A percentile compares a stretch with the other conserved stretches of the same genome.
phyloP scores from a whole-genome alignment of 2,113 vertebrate species.

The Colaptes auratus region DNA sequence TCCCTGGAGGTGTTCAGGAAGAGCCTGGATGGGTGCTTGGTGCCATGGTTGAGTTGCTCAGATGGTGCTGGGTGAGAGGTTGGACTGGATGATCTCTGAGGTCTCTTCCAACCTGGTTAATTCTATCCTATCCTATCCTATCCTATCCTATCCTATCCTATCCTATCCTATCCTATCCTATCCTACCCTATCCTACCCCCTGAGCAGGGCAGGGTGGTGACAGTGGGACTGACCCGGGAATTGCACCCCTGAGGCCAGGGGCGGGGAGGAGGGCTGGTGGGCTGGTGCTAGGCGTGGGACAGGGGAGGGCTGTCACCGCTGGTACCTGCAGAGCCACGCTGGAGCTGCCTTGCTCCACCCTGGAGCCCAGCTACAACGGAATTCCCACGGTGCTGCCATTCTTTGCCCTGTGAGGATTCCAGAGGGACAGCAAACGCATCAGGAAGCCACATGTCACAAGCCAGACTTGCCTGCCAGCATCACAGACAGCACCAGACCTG shows the following conservation, averaged over 20 bases:
- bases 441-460: accelerated
- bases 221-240: accelerated
- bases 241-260: accelerated
- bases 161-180: too few relatives aligned
- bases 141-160: too few relatives aligned
- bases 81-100: too few relatives aligned
- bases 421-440: accelerated
- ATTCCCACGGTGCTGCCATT: background rate
- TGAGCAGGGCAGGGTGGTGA: too few relatives aligned
- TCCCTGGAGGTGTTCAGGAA: too few relatives aligned
- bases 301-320: background rate
- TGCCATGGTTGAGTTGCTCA: too few relatives aligned
- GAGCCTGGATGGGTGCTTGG: too few relatives aligned
- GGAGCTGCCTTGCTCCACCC: background rate
- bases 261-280: background rate
- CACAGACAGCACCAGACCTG: background rate
- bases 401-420: background rate
- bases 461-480: background rate
- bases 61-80: too few relatives aligned
- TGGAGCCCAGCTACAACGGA: background rate
- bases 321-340: background rate
- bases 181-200: too few relatives aligned
- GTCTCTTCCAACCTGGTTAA: too few relatives aligned
- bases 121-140: too few relatives aligned
- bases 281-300: background rate